These are phyloP conservation scores for Rhinolophus ferrumequinum DNA, from an alignment of 2,113 vertebrate species.

Conservation along the genomic window DNA sequence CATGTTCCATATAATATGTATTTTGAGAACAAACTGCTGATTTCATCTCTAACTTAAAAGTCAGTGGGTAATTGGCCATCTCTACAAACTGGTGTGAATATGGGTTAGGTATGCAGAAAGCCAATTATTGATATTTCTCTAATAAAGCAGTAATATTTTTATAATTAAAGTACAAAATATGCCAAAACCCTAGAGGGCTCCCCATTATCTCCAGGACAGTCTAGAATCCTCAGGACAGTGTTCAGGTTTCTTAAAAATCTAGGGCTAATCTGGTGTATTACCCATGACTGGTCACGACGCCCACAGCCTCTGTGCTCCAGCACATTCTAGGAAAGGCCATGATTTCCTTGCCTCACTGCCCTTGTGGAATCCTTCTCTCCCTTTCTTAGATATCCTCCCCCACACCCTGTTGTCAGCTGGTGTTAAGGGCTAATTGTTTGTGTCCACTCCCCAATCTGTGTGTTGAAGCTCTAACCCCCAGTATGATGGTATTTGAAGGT, in stretches of 20 bases:
- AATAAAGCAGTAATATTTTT: background rate
- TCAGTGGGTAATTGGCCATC: background rate
- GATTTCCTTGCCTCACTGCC: background rate
- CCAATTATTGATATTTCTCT: background rate
- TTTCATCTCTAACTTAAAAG: background rate
- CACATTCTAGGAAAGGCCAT: background rate
- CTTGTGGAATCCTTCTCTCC: background rate
- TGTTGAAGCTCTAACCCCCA: background rate
- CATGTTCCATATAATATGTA: background rate
- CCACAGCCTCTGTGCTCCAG: background rate
- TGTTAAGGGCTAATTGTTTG: background rate
- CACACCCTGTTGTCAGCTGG: background rate
- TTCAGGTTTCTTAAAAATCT: background rate
- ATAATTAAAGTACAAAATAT: background rate
- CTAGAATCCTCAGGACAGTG: background rate
- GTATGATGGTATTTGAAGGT: background rate
- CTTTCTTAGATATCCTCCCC: background rate
- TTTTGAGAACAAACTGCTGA: background rate
- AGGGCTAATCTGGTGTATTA: too few species aligned
- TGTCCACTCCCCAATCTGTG: background rate
- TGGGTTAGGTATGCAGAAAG: background rate
- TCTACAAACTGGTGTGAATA: background rate
- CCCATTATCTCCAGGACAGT: too few species aligned
- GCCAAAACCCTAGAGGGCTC: background rate
- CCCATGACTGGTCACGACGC: rapidly evolving